A percentile compares a stretch with the other conserved stretches of the same genome.
These are phyloP conservation scores for Spilosoma lubricipeda DNA, from an alignment of 2,888 invertebrate species.

Conservation along the genomic window DNA sequence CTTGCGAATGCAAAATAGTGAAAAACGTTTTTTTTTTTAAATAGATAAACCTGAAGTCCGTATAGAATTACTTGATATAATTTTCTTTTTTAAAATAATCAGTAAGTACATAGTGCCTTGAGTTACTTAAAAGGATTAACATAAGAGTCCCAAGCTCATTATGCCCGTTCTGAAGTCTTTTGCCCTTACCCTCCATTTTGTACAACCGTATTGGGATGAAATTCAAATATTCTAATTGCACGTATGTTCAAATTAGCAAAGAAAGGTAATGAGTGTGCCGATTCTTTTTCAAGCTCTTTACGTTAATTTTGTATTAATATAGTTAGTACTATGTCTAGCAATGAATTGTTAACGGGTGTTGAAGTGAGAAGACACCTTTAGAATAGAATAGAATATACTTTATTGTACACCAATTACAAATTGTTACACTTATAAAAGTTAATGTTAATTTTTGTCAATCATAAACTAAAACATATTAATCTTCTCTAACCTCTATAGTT, in stretches of 20 bases:
- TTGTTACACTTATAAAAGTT: too few relatives aligned
- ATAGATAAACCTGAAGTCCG: too few relatives aligned
- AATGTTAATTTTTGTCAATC: not conserved
- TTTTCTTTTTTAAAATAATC: not conserved
- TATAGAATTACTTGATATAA: not conserved
- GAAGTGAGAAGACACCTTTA: too few relatives aligned
- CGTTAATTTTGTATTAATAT: not conserved
- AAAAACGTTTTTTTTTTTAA: too few relatives aligned
- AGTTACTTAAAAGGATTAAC: not conserved
- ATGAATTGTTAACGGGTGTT: too few relatives aligned
- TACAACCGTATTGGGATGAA: not conserved
- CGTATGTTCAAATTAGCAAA: not conserved
- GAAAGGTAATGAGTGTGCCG: not conserved
- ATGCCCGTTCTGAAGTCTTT: not conserved
- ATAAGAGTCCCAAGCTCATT: not conserved
- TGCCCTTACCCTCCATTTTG: not conserved
- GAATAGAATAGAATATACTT: too few relatives aligned
- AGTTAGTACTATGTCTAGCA: too few relatives aligned
- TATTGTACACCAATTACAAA: too few relatives aligned
- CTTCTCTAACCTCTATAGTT: not conserved
- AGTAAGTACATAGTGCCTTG: not conserved
- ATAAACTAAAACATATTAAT: not conserved
- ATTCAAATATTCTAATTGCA: not conserved
- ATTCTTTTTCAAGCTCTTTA: not conserved
- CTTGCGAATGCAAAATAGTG: too few relatives aligned